These are phyloP conservation scores for Nephrotoma flavescens DNA, from an alignment of 2,888 invertebrate species.

Conservation along the genomic window DNA sequence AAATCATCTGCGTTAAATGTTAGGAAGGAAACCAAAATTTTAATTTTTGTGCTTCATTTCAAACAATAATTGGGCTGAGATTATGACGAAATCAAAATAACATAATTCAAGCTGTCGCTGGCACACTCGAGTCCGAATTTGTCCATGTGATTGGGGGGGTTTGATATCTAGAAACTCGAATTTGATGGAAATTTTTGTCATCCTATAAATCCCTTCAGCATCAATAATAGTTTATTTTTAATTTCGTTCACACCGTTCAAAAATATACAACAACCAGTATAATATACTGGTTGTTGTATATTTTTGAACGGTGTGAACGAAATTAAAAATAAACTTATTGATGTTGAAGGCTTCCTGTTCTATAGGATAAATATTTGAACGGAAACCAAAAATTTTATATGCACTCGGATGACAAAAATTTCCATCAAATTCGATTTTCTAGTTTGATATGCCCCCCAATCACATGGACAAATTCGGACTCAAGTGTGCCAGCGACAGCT, in stretches of 20 bases:
- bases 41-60: not conserved
- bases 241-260: not conserved
- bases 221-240: not conserved
- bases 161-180: not conserved
- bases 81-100: not conserved
- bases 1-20: not conserved
- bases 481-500: not conserved
- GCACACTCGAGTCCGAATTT: not conserved
- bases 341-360: not conserved
- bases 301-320: not conserved
- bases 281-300: not conserved
- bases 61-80: not conserved
- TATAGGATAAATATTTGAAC: not conserved
- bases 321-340: not conserved
- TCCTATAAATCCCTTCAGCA: not conserved
- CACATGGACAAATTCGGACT: too few relatives aligned
- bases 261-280: not conserved
- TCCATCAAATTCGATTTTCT: not conserved
- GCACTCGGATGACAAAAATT: not conserved
- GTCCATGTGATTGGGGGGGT: not conserved
- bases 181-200: not conserved
- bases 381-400: not conserved
- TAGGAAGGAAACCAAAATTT: not conserved
- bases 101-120: not conserved
- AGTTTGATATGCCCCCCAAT: not conserved